These are phyloP conservation scores for Dolichoris vasculosae DNA, from an alignment of 1,140 invertebrate species.

Conservation along the genomic window DNA sequence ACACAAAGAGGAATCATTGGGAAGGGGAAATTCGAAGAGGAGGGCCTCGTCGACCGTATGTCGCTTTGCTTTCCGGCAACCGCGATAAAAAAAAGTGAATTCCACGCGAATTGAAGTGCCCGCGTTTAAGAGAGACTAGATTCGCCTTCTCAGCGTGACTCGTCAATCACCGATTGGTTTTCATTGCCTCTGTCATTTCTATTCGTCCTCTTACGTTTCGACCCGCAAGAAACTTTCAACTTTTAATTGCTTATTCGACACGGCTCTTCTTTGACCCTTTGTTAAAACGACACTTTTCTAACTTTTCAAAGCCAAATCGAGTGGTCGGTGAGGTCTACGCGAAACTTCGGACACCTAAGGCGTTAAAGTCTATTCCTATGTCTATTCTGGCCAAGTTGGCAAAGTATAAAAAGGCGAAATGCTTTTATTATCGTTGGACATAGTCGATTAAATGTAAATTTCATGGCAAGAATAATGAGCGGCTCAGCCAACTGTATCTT, in stretches of 20 bases:
- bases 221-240: not conserved
- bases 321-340: not conserved
- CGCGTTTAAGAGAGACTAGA: not conserved
- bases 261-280: not conserved
- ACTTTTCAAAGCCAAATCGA: not conserved
- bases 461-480: not conserved
- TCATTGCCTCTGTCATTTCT: not conserved
- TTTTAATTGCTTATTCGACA: conserved; percentile 48
- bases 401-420: not conserved
- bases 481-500: not conserved
- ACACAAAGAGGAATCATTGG: not conserved
- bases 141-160: conserved; percentile 32
- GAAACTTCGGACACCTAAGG: not conserved
- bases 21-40: too few species aligned
- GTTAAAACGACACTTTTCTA: not conserved
- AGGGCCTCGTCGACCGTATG: not conserved
- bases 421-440: not conserved
- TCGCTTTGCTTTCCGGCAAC: not conserved
- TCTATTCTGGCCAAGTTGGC: not conserved
- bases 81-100: conserved; percentile 7
- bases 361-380: not conserved
- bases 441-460: not conserved
- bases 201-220: not conserved
- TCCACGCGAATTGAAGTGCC: conserved; percentile 33
- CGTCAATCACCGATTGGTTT: conserved; percentile 24